Evolutionary conservation across 2,113 vertebrate genomes (phyloP), one percentile per base, ranked within the genome.

Genomic region (Mugil cephalus): DNA sequence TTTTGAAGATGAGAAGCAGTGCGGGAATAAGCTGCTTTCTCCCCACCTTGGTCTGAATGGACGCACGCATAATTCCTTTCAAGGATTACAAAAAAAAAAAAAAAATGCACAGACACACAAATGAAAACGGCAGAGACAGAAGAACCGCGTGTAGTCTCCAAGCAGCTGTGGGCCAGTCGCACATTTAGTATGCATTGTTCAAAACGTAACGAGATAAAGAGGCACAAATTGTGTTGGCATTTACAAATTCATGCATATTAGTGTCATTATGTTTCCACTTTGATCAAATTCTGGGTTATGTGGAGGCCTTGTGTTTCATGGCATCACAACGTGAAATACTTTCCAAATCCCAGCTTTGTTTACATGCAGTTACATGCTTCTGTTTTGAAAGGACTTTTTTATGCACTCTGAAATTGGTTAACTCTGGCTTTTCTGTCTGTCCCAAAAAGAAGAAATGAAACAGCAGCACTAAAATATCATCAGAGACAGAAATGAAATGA

Each of bases 281-380:
- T 82, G 55, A 83, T 87, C 62, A 78, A 78, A 83, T 85, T 58
- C 51, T 19, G 63, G 38, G 47, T 79, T 77, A 52, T 66, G 10
- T 24, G 21, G 61, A 82, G 60, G 52, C 40, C 7, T 12, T 1
- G 46, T 24, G 59, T 51, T 18, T 60, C 45, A 35, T 55, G 30
- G 17, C 47, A 60, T 55, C 56, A 18, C 4, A 62, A 69, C 30
- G 10, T 61, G 18, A 39, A 70, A 73, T 47, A 51, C 50, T 38
- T 18, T 60, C 52, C 61, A 67, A 43, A 68, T 70, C 52, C 55
- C 45, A 34, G 59, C 30, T 65, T 46, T 71, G 59, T 66, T 79
- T 62, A 52, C 59, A 60, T 24, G 34, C 51, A 74, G 15, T 50
- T 21, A 24, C 51, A 56, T 48, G 66, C 36, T 55, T 46, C 39